Evolutionary conservation across 2,888 invertebrate genomes (phyloP).

Genomic region (Drosophila mimetica): DNA sequence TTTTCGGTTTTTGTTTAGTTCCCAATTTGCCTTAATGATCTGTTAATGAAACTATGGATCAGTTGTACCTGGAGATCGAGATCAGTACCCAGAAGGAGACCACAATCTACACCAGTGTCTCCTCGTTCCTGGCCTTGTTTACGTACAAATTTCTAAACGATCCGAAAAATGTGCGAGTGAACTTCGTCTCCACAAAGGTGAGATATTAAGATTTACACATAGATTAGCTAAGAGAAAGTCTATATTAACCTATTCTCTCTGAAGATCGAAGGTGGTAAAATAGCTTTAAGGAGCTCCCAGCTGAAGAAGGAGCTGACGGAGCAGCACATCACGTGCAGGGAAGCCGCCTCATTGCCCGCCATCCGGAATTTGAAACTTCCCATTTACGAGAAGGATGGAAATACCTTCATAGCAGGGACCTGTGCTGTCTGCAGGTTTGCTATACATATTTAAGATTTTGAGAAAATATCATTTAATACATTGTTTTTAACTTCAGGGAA

Average conservation of each 20-base stretch:
- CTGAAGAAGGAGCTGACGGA: slow-evolving; percentile 79
- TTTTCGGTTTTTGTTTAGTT: slow-evolving; percentile 35
- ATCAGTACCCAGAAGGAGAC: slow-evolving; percentile 76
- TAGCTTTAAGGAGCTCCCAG: slow-evolving; percentile 69
- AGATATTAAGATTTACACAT: too few relatives aligned
- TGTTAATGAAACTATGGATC: slow-evolving; percentile 76
- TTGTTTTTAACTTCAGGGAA: slow-evolving; percentile 82
- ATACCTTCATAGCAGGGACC: slow-evolving; percentile 90
- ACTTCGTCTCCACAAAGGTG: slow-evolving; percentile 81
- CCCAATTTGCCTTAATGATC: slow-evolving; percentile 47
- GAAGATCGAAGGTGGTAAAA: slow-evolving; percentile 64
- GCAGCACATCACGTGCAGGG: slow-evolving; percentile 78
- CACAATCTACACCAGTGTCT: slow-evolving; percentile 85
- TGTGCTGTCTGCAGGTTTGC: slow-evolving; percentile 88
- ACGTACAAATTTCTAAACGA: slow-evolving; percentile 87
- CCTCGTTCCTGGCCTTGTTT: slow-evolving; percentile 88
- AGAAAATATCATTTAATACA: neutral
- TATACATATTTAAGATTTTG: neutral
- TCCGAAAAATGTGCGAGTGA: slow-evolving; percentile 84
- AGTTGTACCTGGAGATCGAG: slow-evolving; percentile 83
- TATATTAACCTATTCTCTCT: slow-evolving; percentile 82
- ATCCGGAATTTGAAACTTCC: slow-evolving; percentile 86
- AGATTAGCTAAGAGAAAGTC: slow-evolving; percentile 81
- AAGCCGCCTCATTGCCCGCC: slow-evolving; percentile 73
- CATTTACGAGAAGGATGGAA: slow-evolving; percentile 85